Evolutionary conservation across 2,113 vertebrate species (phyloP).

Genomic region (Melospiza georgiana): DNA sequence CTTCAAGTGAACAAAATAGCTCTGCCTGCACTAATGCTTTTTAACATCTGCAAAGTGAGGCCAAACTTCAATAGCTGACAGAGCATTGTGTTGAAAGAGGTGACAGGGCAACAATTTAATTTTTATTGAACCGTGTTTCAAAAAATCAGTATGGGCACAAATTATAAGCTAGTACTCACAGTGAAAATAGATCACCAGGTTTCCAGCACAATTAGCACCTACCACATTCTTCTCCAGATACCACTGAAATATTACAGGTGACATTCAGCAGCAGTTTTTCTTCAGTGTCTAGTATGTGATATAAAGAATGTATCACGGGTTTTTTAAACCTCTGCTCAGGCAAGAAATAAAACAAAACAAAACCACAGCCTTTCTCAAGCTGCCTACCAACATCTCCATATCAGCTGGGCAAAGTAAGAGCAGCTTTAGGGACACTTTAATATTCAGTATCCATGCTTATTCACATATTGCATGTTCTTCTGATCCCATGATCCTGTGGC

Average conservation of each 20-base stretch:
- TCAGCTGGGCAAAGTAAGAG: background rate
- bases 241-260: background rate
- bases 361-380: background rate
- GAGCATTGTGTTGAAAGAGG: background rate
- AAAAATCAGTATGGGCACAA: constrained; percentile 6
- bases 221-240: background rate
- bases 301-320: background rate
- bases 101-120: background rate
- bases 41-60: background rate
- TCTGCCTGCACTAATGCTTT: background rate
- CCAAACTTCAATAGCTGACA: constrained; percentile 4
- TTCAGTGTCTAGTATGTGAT: background rate
- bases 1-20: background rate
- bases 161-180: background rate
- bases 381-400: background rate
- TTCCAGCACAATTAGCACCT: background rate
- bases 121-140: constrained; percentile 3
- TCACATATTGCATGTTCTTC: background rate
- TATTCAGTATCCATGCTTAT: background rate
- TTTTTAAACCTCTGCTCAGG: background rate
- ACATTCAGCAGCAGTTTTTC: background rate
- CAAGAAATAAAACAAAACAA: background rate
- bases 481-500: background rate
- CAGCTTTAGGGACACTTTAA: background rate
- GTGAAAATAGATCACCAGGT: background rate